A percentile compares a stretch with the other conserved stretches of the same genome.
Evolutionary conservation across 2,888 invertebrate species (phyloP).

Genomic region (Eristalis intricaria): DNA sequence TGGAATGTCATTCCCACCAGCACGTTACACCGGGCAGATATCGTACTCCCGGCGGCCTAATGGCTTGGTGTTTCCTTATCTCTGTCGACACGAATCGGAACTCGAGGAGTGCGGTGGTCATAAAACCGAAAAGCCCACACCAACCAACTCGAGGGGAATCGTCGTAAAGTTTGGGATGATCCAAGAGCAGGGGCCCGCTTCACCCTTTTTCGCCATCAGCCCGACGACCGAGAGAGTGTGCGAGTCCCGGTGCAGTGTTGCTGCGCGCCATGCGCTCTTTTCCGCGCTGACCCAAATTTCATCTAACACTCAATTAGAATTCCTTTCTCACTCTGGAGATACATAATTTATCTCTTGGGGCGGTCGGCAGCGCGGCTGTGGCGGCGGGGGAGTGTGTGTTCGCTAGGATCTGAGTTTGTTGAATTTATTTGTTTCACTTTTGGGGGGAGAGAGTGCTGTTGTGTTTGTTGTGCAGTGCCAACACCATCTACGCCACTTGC

Average conservation of each 20-base stretch:
- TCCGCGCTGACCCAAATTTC: constrained; percentile 63
- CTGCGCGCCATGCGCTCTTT: constrained; percentile 32
- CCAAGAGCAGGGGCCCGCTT: constrained; percentile 22
- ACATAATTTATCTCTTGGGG: constrained; percentile 33
- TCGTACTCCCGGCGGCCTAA: constrained; percentile 16
- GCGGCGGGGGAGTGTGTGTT: constrained; percentile 19
- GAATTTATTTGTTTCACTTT: constrained; percentile 17
- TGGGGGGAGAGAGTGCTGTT: constrained; percentile 16
- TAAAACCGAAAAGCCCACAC: constrained; percentile 34
- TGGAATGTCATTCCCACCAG: constrained; percentile 45
- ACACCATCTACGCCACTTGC: constrained; percentile 10
- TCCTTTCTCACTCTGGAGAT: constrained; percentile 52
- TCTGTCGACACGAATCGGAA: constrained; percentile 40
- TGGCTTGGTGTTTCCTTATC: constrained; percentile 41
- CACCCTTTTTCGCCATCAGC: neutral
- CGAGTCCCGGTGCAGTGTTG: constrained; percentile 38
- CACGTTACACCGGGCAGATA: neutral
- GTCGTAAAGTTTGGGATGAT: constrained; percentile 48
- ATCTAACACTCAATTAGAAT: constrained; percentile 68
- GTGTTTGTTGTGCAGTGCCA: neutral
- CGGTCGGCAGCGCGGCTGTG: no score
- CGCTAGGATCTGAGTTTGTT: constrained; percentile 38
- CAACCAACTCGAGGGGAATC: constrained; percentile 25
- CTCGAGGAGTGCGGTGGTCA: constrained; percentile 2
- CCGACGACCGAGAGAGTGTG: neutral